phyloP scores from a whole-genome alignment of 1,140 invertebrate genomes.

The Euura saliciscinereae region DNA sequence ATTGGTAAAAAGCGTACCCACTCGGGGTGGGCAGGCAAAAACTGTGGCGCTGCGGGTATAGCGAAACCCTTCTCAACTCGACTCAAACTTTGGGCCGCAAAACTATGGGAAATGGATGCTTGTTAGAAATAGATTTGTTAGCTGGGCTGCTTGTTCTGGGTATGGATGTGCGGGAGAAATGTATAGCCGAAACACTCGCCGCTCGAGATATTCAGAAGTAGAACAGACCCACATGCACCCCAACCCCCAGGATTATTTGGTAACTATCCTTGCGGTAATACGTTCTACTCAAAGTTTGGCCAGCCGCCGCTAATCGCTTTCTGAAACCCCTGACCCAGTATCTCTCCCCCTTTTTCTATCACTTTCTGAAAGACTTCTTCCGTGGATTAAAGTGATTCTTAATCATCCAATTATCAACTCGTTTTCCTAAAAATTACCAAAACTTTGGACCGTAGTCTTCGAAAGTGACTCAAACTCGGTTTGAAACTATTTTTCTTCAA shows the following conservation, averaged over 20 bases:
- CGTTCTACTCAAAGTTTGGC: background rate
- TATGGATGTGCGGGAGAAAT: no score
- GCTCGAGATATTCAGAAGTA: no score
- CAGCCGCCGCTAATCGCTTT: background rate
- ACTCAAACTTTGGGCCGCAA: background rate
- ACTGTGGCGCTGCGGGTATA: background rate
- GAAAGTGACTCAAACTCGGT: no score
- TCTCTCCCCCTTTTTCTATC: no score
- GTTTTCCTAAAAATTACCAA: no score
- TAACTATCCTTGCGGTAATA: background rate
- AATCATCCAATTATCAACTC: no score
- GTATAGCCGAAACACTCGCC: no score
- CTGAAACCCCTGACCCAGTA: background rate
- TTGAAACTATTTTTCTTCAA: no score
- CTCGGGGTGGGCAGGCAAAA: background rate
- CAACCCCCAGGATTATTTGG: background rate
- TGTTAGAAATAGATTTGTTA: conserved; percentile 7
- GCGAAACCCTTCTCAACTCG: conserved; percentile 2
- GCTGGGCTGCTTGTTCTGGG: background rate
- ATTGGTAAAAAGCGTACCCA: no score
- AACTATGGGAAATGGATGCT: conserved; percentile 3
- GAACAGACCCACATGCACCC: background rate
- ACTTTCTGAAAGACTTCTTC: no score
- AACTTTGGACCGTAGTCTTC: no score
- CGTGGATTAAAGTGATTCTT: no score